phyloP scores from a whole-genome alignment of 2,797 vertebrate species.

The Acanthurus tractus region DNA sequence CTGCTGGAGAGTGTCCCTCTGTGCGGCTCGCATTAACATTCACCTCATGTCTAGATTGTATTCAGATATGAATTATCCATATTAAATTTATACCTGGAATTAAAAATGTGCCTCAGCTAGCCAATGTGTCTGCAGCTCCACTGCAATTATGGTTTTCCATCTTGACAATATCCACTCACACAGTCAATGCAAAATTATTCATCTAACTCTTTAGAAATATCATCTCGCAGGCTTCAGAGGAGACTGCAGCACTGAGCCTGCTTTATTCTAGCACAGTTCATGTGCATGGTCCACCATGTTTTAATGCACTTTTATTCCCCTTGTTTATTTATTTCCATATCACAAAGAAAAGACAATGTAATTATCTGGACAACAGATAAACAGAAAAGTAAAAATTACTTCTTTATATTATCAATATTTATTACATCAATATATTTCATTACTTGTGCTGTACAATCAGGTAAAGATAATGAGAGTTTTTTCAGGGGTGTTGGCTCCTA shows the following conservation, averaged over 20 bases:
- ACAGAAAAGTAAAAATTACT: background rate
- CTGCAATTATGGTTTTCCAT: conserved; percentile 42
- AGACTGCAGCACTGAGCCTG: background rate
- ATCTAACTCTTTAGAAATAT: conserved; percentile 34
- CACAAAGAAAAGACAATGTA: background rate
- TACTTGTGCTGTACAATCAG: background rate
- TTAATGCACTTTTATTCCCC: background rate
- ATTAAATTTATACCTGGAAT: conserved; percentile 64
- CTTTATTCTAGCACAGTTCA: background rate
- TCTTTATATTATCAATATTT: no score
- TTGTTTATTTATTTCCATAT: background rate
- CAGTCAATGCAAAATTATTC: conserved; percentile 39
- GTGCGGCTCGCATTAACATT: conserved; percentile 52
- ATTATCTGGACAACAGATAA: background rate
- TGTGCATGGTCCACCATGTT: background rate
- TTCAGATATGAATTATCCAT: conserved; percentile 69
- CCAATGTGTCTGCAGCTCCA: conserved; percentile 24
- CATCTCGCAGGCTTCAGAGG: conserved; percentile 16
- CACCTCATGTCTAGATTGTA: conserved; percentile 46
- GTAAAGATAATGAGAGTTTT: background rate
- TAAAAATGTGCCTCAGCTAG: conserved; percentile 47
- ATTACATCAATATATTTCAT: background rate
- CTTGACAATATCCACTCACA: conserved; percentile 41
- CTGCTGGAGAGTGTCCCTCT: conserved; percentile 6
- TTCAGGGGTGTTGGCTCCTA: background rate